A percentile compares a stretch with the other conserved stretches of the same genome.
Conservation (phyloP, 1,140 invertebrate genomes). For the Diuraphis noxia region DNA sequence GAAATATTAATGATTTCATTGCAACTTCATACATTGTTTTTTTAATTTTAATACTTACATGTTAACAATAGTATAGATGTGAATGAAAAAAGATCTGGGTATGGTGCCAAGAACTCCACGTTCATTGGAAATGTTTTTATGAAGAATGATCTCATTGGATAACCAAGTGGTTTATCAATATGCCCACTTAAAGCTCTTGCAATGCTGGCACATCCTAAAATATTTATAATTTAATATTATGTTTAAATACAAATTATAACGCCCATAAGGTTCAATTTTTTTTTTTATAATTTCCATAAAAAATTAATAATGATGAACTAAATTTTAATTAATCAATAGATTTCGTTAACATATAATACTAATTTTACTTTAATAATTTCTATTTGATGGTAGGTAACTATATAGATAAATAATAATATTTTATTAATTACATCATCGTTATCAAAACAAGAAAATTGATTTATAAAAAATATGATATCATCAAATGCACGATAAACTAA, state of each 20-base stretch:
- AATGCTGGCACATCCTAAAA: conserved; percentile 71
- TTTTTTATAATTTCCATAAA: background rate
- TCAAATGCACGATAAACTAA: background rate
- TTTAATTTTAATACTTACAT: conserved; percentile 60
- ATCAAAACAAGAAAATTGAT: background rate
- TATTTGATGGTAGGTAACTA: background rate
- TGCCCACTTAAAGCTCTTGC: conserved; percentile 75
- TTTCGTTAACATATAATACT: background rate
- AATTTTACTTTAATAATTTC: background rate
- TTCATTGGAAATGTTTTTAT: conserved; percentile 65
- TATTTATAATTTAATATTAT: background rate
- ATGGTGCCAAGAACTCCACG: conserved; percentile 65
- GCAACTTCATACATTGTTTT: too few species aligned
- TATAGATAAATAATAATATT: background rate
- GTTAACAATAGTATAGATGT: conserved; percentile 65
- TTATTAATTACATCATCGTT: background rate
- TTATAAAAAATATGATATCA: background rate
- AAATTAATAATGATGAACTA: background rate
- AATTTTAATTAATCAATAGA: background rate
- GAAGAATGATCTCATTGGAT: conserved; percentile 68
- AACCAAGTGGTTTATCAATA: conserved; percentile 69
- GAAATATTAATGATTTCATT: background rate
- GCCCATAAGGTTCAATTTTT: background rate
- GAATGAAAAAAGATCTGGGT: conserved; percentile 73
- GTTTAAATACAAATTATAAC: background rate